phyloP scores from a whole-genome alignment of 2,888 invertebrate genomes.

The Pristionchus exspectatus region DNA sequence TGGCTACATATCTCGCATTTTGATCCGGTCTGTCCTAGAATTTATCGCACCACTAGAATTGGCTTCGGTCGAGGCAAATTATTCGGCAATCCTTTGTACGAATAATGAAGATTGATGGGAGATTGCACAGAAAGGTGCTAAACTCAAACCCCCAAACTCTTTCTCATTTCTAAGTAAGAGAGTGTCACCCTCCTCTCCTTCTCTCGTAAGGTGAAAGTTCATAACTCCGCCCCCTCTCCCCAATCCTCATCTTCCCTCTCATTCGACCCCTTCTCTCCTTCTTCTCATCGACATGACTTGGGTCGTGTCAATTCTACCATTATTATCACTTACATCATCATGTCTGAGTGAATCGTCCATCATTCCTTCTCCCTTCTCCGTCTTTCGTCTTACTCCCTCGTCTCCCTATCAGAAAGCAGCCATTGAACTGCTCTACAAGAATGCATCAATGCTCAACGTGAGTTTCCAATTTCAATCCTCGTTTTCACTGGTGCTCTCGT shows the following conservation, averaged over 20 bases:
- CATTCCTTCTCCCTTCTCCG: slow-evolving; percentile 5
- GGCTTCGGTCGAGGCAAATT: not conserved
- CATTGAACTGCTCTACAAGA: slow-evolving; percentile 36
- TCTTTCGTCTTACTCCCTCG: slow-evolving; percentile 5
- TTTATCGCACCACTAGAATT: no score
- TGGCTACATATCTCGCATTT: not conserved
- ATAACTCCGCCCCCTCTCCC: slow-evolving; percentile 17
- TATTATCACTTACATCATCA: not conserved
- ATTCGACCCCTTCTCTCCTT: slow-evolving; percentile 20
- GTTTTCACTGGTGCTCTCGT: slow-evolving; percentile 27
- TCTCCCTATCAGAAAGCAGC: slow-evolving; percentile 20
- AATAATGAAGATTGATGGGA: not conserved
- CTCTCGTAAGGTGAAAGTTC: not conserved
- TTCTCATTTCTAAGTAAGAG: not conserved
- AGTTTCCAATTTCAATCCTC: not conserved
- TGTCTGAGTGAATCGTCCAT: not conserved
- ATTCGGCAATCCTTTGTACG: not conserved
- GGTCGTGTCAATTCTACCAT: not conserved
- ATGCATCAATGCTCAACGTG: slow-evolving; percentile 47
- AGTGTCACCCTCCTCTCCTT: not conserved
- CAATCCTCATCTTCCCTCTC: slow-evolving; percentile 40
- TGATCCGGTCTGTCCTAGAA: no score
- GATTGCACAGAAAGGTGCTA: not conserved
- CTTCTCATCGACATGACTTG: slow-evolving; percentile 15
- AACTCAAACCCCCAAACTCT: not conserved